A percentile compares a stretch with the other conserved stretches of the same genome.
Evolutionary conservation across 2,888 invertebrate species (phyloP).

Genomic region (Tenthredo livida): DNA sequence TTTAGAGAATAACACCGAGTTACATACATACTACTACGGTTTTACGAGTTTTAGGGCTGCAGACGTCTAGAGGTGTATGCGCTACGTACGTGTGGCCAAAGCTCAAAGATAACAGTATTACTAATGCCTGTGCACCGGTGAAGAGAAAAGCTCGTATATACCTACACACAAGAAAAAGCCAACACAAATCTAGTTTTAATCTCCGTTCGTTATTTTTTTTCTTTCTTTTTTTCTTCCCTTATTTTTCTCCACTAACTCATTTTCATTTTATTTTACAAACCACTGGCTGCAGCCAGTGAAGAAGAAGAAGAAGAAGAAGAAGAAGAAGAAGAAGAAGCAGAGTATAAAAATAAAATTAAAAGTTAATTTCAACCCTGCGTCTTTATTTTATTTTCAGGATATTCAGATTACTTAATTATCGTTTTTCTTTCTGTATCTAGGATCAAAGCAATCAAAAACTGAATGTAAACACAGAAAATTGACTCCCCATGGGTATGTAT

Average conservation of each 20-base stretch:
- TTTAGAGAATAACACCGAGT: slow-evolving; percentile 25
- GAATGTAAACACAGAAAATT: neutral
- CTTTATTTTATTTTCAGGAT: neutral
- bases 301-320: neutral
- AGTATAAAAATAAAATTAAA: neutral
- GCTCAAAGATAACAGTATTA: slow-evolving; percentile 33
- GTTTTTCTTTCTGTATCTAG: neutral
- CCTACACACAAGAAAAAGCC: neutral
- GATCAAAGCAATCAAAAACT: neutral
- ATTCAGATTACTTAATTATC: neutral
- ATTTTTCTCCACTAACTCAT: neutral
- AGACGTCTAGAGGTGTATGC: neutral
- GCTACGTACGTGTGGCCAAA: neutral
- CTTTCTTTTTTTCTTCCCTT: neutral
- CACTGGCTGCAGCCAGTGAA: neutral
- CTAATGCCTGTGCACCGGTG: neutral
- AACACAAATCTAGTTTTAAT: neutral
- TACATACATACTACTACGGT: neutral
- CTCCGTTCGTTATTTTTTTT: neutral
- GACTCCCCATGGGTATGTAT: neutral
- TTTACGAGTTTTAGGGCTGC: neutral
- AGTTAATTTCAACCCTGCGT: neutral
- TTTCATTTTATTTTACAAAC: slow-evolving; percentile 11
- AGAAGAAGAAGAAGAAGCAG: neutral
- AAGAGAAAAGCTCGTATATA: neutral